A percentile compares a stretch with the other conserved stretches of the same genome.
Evolutionary conservation across 2,888 invertebrate species (phyloP).

Genomic region (Buathra laborator): DNA sequence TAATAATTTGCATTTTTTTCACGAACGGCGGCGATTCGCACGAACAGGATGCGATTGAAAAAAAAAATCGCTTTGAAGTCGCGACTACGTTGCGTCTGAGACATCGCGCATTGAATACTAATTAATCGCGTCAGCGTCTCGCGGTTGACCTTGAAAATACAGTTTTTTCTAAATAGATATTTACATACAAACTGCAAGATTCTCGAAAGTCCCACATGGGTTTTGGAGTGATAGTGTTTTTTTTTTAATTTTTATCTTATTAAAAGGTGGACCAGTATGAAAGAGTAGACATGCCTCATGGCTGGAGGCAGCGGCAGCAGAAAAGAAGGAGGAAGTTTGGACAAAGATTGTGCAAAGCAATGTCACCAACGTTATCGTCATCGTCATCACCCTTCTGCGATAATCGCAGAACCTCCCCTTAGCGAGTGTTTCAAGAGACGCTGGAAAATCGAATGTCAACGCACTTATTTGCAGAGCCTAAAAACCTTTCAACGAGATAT

Average conservation of each 20-base stretch:
- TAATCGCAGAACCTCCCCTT: conserved; percentile 68
- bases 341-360: conserved; percentile 77
- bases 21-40: neutral
- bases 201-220: neutral
- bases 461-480: conserved; percentile 75
- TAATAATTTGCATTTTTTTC: conserved; percentile 5
- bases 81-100: neutral
- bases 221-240: neutral
- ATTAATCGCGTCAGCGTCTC: conserved; percentile 60
- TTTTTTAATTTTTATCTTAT: conserved; percentile 36
- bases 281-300: conserved; percentile 83
- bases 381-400: conserved; percentile 73
- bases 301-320: conserved; percentile 81
- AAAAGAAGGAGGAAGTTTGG: conserved; percentile 81
- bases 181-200: neutral
- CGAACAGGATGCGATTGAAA: conserved; percentile 6
- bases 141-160: conserved; percentile 68
- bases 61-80: conserved; percentile 13
- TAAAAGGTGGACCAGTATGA: conserved; percentile 80
- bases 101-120: conserved; percentile 56
- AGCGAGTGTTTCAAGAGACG: conserved; percentile 78
- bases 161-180: conserved; percentile 46
- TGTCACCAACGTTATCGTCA: conserved; percentile 73
- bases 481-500: conserved; percentile 78
- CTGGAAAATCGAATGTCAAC: conserved; percentile 73